Evolutionary conservation across 92 coral and sea anemone genomes (phyloP).

Genomic region (Bergia sp.): DNA sequence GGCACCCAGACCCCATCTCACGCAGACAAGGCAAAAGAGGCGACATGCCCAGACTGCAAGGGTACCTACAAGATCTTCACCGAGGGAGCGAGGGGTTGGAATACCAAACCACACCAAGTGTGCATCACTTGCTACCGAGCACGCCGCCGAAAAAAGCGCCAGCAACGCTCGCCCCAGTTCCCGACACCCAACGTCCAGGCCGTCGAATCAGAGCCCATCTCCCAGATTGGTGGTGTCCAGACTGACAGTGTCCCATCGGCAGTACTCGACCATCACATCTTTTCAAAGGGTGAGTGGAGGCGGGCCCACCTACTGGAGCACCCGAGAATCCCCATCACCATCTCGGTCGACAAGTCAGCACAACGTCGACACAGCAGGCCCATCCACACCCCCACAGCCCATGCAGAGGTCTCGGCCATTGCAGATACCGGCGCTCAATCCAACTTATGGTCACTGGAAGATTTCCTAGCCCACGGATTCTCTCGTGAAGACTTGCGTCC

Average conservation of each 20-base stretch:
- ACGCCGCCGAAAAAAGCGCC: slow-evolving; percentile 46
- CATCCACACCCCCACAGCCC: slow-evolving; percentile 24
- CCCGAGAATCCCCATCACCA: slow-evolving; percentile 23
- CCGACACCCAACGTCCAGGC: slow-evolving; percentile 40
- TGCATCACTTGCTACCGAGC: slow-evolving; percentile 61
- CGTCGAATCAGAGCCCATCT: slow-evolving; percentile 48
- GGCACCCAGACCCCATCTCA: slow-evolving; percentile 38
- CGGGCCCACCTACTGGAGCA: slow-evolving; percentile 22
- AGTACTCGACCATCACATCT: slow-evolving; percentile 23
- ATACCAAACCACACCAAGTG: slow-evolving; percentile 55
- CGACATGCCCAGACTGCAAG: slow-evolving; percentile 58
- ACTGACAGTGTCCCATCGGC: slow-evolving; percentile 12
- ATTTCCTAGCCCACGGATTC: slow-evolving; percentile 63
- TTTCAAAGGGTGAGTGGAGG: background rate
- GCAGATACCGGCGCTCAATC: slow-evolving; percentile 21
- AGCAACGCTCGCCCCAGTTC: slow-evolving; percentile 26
- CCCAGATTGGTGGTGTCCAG: slow-evolving; percentile 45
- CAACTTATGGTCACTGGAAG: slow-evolving; percentile 62
- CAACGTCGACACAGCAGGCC: background rate
- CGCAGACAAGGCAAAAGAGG: slow-evolving; percentile 46
- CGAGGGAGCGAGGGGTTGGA: slow-evolving; percentile 68
- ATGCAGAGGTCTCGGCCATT: slow-evolving; percentile 60
- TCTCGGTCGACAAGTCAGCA: slow-evolving; percentile 8
- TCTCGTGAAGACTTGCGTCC: slow-evolving; percentile 54
- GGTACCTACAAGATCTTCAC: slow-evolving; percentile 55